Evolutionary conservation across 2,888 invertebrate species (phyloP), one percentile per base, ranked within the genome.

Genomic region (Amphipyra berbera): DNA sequence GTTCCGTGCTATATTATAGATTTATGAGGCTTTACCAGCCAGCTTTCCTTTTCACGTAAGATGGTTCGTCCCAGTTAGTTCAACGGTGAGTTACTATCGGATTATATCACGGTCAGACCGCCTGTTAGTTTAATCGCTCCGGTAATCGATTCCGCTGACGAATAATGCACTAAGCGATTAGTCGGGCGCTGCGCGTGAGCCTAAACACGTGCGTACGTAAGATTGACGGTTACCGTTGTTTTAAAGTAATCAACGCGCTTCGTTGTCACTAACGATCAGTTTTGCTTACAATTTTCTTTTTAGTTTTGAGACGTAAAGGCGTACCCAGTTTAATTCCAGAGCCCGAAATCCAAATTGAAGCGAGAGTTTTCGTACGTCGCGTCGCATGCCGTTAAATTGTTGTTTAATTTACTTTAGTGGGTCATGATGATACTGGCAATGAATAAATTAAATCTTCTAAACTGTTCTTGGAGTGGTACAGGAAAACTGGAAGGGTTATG

Each of bases 31-130:
- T 78, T 73, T 76, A 75, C 68, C 73, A 56, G 48, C 42, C 63
- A 68, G 74, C 79, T 84, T 84, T 83, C 79, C 79, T 72, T 85
- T 84, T 83, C 75, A 66, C 40, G 60, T 46, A 44, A 53, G 44
- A 46, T 44, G 27, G 13, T 55, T 48, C 42, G 55, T 21, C 14
- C 52, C 33, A 60, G 44, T 54, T 44, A 61, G 55, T 56, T 57
- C 33, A 40, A 50, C 42, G 40, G 44, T 59, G 42, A 52, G 8
- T 70, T 58, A 46, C 41, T 54, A 49, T 41, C 10, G 27, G 47
- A 59, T 55, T 55, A 52, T 52, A 61, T 37, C 41, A 53, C 53
- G 38, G 37, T 56, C 4, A 46, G 1, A 55, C 27, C 7, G 41
- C 15, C 47, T 54, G 44, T 61, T 55, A 66, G 48, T 13, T 48